A percentile compares a stretch with the other conserved stretches of the same genome.
phyloP scores from a whole-genome alignment of 2,113 vertebrate genomes.

The Paramormyrops kingsleyae region DNA sequence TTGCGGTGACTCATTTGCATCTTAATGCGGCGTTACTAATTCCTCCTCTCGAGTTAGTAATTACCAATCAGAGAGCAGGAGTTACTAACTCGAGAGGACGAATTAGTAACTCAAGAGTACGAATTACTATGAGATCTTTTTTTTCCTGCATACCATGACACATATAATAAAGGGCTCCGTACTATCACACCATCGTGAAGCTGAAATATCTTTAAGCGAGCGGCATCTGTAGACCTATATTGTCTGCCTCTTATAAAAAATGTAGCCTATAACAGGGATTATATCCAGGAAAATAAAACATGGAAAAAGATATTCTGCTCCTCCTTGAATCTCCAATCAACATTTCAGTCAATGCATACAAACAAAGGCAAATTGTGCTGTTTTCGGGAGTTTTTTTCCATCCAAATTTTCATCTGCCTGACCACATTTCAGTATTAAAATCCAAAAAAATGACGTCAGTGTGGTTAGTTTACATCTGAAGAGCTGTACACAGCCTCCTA shows the following conservation, averaged over 20 bases:
- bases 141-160: no score
- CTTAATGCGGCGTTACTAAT: no score
- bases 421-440: neutral
- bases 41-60: no score
- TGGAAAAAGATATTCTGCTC: neutral
- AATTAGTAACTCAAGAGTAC: no score
- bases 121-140: no score
- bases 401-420: neutral
- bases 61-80: no score
- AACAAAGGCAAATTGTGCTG: neutral
- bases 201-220: neutral
- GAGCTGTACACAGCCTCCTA: neutral
- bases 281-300: neutral
- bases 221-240: neutral
- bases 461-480: neutral
- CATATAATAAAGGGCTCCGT: no score
- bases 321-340: neutral
- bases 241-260: neutral
- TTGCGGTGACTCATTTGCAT: no score
- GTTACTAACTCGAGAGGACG: no score
- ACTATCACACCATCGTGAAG: neutral
- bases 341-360: neutral
- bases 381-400: neutral
- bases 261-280: no score
- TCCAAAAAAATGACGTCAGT: neutral